Base-by-base conservation (phyloP, 2,797 vertebrate species). In the Myiothlypis coronata region DNA sequence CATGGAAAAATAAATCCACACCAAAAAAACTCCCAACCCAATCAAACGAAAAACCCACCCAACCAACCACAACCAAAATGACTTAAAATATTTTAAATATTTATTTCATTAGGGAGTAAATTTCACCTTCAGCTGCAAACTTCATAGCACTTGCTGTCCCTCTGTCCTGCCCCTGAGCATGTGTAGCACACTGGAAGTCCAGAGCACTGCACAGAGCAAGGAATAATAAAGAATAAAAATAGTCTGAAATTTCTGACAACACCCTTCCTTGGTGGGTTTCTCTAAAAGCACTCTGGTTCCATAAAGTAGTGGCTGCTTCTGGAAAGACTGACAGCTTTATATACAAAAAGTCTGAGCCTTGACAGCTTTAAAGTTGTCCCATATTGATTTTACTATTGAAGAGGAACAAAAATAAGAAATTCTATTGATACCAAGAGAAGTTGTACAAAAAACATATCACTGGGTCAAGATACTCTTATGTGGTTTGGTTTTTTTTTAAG, bases 1-100 rank as follows among this genome's bases (percentile, higher is more conserved):
- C 20, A 14, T 12, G 8, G 56, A 71, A 22, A 35, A 32, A n/a
- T 7, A 21, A 23, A 34, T 28, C 13, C 15, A 47, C 12, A 13
- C 9, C 1, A 9, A 57, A 46, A 44, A 24, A 1, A 0, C 0
- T 39, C 7, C 11, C 14, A 65, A 23, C 4, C 6, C 19, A 74
- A 49, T 15, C 35, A 53, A 71, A 32, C 2, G 30, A 71, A 68
- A 59, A 28, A 2, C 32, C 7, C 44, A 41, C 4, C 6, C 26
- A 60, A 4, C 16, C 41, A 26, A 18, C 2, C 6, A 14, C 20
- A 7, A 6, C 6, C 12, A 52, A 76, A 64, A 28, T 20, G 18
- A 11, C 26, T 59, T 63, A 35, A 47, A 71, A 44, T 49, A 10
- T 21, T 63, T 24, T 46, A 63, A 56, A 53, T 53, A 43, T 5